Evolutionary conservation across 2,113 vertebrate genomes (phyloP).

Genomic region (Thunnus maccoyii): DNA sequence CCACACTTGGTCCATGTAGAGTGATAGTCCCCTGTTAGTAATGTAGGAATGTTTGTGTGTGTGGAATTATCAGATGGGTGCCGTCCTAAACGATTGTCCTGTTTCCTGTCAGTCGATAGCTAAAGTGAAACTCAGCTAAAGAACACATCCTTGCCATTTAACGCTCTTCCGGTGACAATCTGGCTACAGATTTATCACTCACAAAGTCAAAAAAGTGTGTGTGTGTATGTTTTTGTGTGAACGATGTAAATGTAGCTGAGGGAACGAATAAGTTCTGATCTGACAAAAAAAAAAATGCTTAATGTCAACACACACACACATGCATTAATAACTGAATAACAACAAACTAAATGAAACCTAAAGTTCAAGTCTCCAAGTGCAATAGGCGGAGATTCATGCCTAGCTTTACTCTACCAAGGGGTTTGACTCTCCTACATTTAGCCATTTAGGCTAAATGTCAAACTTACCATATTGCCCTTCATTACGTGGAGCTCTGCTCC

Average conservation of each 20-base stretch:
- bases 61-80: background rate
- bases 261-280: background rate
- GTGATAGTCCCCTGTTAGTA: no score
- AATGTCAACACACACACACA: no score
- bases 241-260: no score
- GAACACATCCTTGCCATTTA: slow-evolving; percentile 40
- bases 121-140: slow-evolving; percentile 34
- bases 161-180: background rate
- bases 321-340: background rate
- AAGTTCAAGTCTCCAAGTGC: slow-evolving; percentile 3
- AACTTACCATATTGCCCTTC: slow-evolving; percentile 52
- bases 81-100: slow-evolving; percentile 6
- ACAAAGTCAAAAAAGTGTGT: background rate
- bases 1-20: no score
- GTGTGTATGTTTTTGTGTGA: background rate
- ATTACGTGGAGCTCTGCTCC: slow-evolving; percentile 25
- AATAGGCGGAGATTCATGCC: background rate
- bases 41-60: background rate
- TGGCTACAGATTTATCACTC: slow-evolving; percentile 20
- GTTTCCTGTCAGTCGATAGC: slow-evolving; percentile 34
- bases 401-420: background rate
- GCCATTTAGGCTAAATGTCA: slow-evolving; percentile 60
- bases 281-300: background rate
- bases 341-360: background rate
- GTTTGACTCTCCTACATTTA: slow-evolving; percentile 20